phyloP scores from a whole-genome alignment of 37 sponge, comb jelly and placozoan genomes.

The Hormiphora californensis region DNA sequence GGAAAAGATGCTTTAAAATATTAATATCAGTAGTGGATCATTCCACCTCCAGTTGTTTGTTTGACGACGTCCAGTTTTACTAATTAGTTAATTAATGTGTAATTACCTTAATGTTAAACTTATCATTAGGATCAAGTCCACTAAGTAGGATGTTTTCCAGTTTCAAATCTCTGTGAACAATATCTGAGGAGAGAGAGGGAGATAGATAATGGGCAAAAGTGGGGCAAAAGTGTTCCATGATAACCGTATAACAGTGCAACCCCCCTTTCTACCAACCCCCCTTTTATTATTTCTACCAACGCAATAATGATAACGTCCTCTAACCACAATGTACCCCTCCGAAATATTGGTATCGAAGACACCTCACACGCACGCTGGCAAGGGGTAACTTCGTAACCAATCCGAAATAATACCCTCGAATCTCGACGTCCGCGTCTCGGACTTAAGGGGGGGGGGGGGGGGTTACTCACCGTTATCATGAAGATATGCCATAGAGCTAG shows the following conservation, averaged over 20 bases:
- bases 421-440: neutral
- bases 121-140: constrained; percentile 21
- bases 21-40: neutral
- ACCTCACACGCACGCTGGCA: no score
- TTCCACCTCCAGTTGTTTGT: neutral
- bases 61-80: neutral
- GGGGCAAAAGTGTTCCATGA: no score
- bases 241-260: no score
- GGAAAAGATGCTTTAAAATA: no score
- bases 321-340: no score
- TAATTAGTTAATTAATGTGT: neutral
- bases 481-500: constrained; percentile 79
- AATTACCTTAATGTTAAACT: constrained; percentile 63
- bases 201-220: neutral
- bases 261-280: no score
- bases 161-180: constrained; percentile 63
- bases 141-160: constrained; percentile 60
- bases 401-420: no score
- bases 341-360: no score
- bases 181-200: constrained; percentile 9
- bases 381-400: no score
- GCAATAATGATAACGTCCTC: no score
- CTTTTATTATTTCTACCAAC: no score
- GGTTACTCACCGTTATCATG: constrained; percentile 70
- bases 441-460: neutral